Base-by-base conservation (phyloP, 2,888 invertebrate genomes). In the Rhagonycha fulva region DNA sequence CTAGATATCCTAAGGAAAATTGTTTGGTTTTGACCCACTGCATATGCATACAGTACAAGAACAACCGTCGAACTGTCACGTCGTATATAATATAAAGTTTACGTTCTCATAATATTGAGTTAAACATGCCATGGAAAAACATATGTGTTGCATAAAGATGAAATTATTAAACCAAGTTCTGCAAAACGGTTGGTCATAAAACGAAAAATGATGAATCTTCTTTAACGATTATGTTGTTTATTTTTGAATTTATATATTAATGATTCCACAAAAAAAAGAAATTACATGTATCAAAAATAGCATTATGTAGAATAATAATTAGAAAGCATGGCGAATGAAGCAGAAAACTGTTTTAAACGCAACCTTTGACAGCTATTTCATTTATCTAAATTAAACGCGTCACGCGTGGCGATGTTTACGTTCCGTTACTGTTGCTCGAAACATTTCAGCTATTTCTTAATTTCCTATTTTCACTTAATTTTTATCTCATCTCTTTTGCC, bases 311-410 rank as follows among this genome's bases (percentile, higher is more conserved):
- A 72, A 72, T 74, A 74, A 76, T 78, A 78, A 78, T 78, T 78
- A 78, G 78, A 76, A 76, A 78, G 76, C 76, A 76, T 76, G 74
- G 76, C 78, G 78, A 78, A 76, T 75, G 76, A 75, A 76, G 76
- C 75, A 72, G 78, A 76, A 78, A 78, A 78, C 78, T 72, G 78
- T 78, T 76, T 76, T 76, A 72, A 78, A 76, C 74, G 69, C 78
- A 74, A 76, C 78, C 72, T 76, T 78, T 78, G 78, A 78, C 78
- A 78, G 76, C 66, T 68, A 71, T 78, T 78, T 78, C 78, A 78
- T 78, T 78, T 75, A 76, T 78, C 78, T 78, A 78, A 78, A 78
- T 78, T 78, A 78, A 78, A 78, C 71, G 71, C 72, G 78, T 76
- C 78, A 76, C 76, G 76, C 76, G 71, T 75, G 76, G 74, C 74